phyloP scores from a whole-genome alignment of 53 echinoderm and acorn worm genomes.

The Apostichopus leukothele region DNA sequence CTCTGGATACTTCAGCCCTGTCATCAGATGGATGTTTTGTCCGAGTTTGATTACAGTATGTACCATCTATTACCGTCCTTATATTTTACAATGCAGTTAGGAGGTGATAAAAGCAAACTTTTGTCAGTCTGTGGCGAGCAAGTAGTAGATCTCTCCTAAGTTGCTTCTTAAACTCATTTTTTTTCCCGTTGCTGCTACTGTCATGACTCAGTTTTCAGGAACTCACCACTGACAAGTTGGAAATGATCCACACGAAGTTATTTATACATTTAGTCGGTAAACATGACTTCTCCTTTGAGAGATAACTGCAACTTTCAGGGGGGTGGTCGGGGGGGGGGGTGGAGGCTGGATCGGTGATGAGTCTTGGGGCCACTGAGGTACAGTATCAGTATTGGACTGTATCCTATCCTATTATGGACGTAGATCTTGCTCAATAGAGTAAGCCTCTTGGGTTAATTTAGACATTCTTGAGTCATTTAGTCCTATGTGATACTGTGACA shows the following conservation, averaged over 20 bases:
- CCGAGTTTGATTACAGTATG: no score
- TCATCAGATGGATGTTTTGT: no score
- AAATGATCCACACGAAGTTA: not conserved
- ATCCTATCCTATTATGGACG: not conserved
- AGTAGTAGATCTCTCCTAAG: no score
- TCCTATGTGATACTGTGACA: no score
- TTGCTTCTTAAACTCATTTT: not conserved
- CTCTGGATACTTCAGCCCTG: no score
- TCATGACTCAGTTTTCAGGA: slow-evolving; percentile 14
- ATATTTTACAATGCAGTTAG: no score
- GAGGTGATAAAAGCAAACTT: no score
- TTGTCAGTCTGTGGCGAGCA: no score
- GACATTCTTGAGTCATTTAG: no score
- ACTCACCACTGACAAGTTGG: not conserved
- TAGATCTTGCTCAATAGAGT: not conserved
- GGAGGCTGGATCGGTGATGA: not conserved
- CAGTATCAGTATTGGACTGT: no score
- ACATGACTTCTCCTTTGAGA: not conserved
- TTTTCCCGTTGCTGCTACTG: not conserved
- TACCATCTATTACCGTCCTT: no score
- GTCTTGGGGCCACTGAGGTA: not conserved
- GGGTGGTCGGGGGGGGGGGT: not conserved
- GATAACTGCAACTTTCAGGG: not conserved
- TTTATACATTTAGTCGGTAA: not conserved
- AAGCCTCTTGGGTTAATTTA: no score